A percentile compares a stretch with the other conserved stretches of the same genome.
Conservation (phyloP, 1,140 invertebrate genomes). For the Zaprionus ghesquierei region DNA sequence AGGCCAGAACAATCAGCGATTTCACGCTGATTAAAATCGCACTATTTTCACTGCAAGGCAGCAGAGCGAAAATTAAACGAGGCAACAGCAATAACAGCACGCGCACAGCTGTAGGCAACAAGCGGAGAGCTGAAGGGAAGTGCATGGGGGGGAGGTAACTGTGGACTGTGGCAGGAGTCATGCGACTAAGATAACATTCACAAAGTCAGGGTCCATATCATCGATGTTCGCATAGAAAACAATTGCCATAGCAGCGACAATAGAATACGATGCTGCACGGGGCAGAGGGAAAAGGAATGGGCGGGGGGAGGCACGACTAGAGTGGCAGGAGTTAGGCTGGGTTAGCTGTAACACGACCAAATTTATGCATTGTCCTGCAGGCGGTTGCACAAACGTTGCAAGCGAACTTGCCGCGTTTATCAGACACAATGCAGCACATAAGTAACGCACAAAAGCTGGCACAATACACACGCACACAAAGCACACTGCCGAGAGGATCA, state of each 20-base stretch:
- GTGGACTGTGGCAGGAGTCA: conserved; percentile 1
- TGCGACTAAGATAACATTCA: conserved; percentile 50
- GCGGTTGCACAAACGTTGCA: conserved; percentile 10
- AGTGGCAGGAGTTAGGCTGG: not conserved
- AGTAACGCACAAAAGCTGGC: conserved; percentile 58
- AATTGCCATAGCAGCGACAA: conserved; percentile 63
- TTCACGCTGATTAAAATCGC: conserved; percentile 70
- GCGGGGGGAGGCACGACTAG: not conserved
- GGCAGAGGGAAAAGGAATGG: too few species aligned
- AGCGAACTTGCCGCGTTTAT: conserved; percentile 27
- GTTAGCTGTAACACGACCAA: conserved; percentile 8
- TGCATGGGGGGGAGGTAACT: not conserved
- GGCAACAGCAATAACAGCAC: conserved; percentile 8
- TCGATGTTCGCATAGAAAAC: conserved; percentile 66
- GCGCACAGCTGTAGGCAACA: not conserved
- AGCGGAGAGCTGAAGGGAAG: not conserved
- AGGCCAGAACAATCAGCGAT: conserved; percentile 53
- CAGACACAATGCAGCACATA: conserved; percentile 33
- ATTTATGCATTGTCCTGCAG: conserved; percentile 41
- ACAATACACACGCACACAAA: not conserved
- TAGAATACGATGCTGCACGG: conserved; percentile 21
- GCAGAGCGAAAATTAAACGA: conserved; percentile 56
- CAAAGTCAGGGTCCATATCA: conserved; percentile 65
- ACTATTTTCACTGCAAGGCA: conserved; percentile 37
- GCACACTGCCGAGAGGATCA: not conserved